A percentile compares a stretch with the other conserved stretches of the same genome.
Conservation (phyloP, 2,888 invertebrate species). For the Oscheius myriophilus region DNA sequence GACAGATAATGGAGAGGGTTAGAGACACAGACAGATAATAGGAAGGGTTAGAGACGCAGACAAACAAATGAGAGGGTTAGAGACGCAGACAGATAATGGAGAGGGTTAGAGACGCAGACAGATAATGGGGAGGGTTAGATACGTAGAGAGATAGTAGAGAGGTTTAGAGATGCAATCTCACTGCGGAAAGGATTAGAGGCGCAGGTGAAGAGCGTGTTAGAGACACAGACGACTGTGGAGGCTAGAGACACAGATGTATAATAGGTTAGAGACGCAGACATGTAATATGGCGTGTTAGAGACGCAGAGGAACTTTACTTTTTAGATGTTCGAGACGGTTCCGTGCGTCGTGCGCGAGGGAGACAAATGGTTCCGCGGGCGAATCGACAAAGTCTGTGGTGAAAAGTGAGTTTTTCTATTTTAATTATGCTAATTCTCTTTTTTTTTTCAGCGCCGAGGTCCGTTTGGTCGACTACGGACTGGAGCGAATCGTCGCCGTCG, state of each 20-base stretch:
- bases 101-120: no score
- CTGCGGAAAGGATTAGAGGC: no score
- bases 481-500: background rate
- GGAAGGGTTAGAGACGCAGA: no score
- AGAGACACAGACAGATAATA: no score
- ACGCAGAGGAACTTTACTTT: no score
- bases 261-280: no score
- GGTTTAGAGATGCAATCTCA: no score
- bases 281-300: background rate
- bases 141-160: no score
- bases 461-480: constrained; percentile 14
- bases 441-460: constrained; percentile 8
- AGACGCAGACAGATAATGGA: no score
- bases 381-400: background rate
- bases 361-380: constrained; percentile 14
- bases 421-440: background rate
- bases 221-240: no score
- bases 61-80: background rate
- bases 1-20: background rate
- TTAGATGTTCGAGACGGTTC: constrained; percentile 10
- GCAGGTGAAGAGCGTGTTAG: no score
- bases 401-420: background rate
- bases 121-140: background rate
- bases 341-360: constrained; percentile 1
- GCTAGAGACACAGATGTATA: no score